These are phyloP conservation scores for Idaea dimidiata DNA, from an alignment of 2,888 invertebrate species.

Conservation along the genomic window DNA sequence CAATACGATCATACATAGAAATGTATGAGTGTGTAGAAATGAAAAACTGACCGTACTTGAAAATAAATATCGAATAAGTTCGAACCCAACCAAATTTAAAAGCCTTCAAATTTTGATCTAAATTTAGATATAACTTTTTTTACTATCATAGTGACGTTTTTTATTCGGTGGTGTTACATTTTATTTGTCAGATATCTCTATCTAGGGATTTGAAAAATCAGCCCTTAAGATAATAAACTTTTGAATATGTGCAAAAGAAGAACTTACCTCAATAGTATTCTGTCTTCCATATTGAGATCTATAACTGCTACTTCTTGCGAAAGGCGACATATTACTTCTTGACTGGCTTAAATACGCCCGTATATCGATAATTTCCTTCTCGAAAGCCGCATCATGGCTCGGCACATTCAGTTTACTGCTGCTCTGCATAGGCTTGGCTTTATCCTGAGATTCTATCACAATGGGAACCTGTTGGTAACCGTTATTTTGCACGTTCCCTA, in stretches of 20 bases:
- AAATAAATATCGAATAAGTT: too few species aligned
- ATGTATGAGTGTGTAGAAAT: too few species aligned
- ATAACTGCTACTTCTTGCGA: constrained; percentile 86
- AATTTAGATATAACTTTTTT: too few species aligned
- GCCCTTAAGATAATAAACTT: too few species aligned
- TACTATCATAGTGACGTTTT: too few species aligned
- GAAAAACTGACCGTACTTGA: too few species aligned
- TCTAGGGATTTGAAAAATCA: background rate
- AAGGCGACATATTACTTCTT: constrained; percentile 86
- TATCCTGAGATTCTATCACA: constrained; percentile 80
- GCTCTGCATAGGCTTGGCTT: constrained; percentile 54
- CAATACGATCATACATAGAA: too few species aligned
- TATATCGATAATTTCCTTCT: constrained; percentile 85
- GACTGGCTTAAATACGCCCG: constrained; percentile 88
- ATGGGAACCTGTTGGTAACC: constrained; percentile 86
- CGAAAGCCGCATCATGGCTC: constrained; percentile 76
- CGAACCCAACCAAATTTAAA: too few species aligned
- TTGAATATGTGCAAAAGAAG: background rate
- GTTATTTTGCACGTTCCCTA: constrained; percentile 51
- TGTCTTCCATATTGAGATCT: constrained; percentile 85
- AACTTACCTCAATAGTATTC: constrained; percentile 73
- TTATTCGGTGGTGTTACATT: too few species aligned
- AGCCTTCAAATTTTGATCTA: too few species aligned
- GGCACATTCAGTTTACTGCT: constrained; percentile 73
- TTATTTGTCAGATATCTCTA: too few species aligned